phyloP scores from a whole-genome alignment of 1,140 invertebrate genomes.

The Cephus cinctus region DNA sequence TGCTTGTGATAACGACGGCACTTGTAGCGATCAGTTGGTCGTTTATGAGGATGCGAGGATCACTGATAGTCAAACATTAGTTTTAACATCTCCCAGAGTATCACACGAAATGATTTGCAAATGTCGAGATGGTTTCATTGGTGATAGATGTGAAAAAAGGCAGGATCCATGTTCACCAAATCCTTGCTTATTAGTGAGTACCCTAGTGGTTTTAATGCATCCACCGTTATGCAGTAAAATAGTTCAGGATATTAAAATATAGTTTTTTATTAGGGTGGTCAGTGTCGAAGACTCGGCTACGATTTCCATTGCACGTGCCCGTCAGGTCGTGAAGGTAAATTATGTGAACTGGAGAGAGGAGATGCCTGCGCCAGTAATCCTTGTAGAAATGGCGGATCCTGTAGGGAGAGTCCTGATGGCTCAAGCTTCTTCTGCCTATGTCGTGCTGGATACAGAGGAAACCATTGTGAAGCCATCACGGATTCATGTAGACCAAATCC shows the following conservation, averaged over 20 bases:
- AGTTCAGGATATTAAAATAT: not conserved
- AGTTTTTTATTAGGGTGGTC: conserved; percentile 60
- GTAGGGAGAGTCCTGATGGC: conserved; percentile 80
- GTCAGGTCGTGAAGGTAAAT: conserved; percentile 71
- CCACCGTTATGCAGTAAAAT: not conserved
- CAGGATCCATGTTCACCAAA: conserved; percentile 91
- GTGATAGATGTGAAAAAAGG: conserved; percentile 75
- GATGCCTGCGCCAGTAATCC: conserved; percentile 82
- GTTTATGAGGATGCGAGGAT: conserved; percentile 70
- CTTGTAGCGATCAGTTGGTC: conserved; percentile 71
- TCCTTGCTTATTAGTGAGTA: conserved; percentile 67
- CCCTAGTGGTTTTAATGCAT: not conserved
- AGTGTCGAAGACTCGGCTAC: conserved; percentile 77
- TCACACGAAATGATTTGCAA: conserved; percentile 76
- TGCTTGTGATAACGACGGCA: conserved; percentile 74
- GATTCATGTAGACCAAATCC: conserved; percentile 90
- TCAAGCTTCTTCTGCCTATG: conserved; percentile 89
- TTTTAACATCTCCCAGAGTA: conserved; percentile 79
- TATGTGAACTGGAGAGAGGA: conserved; percentile 81
- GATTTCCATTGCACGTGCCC: conserved; percentile 84
- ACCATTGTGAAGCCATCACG: conserved; percentile 80
- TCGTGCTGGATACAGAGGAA: conserved; percentile 83
- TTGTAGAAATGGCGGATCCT: conserved; percentile 87
- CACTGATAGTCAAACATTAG: conserved; percentile 73
- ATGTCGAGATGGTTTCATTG: conserved; percentile 77